Base-by-base conservation (phyloP, 2,888 invertebrate species). In the Pandemis corylana region DNA sequence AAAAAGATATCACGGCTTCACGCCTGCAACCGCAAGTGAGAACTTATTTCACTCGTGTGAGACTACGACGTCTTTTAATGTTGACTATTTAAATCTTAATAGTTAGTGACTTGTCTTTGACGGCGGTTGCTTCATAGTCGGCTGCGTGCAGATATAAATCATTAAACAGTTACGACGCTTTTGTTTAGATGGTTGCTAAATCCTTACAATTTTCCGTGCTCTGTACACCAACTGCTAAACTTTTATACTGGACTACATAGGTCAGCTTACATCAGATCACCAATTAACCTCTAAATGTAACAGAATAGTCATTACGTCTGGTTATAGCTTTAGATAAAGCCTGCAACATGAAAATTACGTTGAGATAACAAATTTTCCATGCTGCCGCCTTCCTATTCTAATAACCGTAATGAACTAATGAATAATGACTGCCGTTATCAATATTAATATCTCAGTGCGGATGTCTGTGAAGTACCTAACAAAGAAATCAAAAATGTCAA, bases 401-500 rank as follows among this genome's bases (percentile, higher is more conserved):
- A 36, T 68, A 46, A 46, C 53, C 41, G 53, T 61, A 71, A 53
- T 36, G 13, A 46, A 36, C 56, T 73, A 53, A 68, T 64, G 41
- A 75, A 64, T 69, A 69, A 66, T 66, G 42, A 46, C 42, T 15
- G 64, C n/a, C 53, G 46, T 70, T 67, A 76, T 73, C 76, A 42
- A 46, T 73, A 63, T 36, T 76, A 62, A 67, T 67, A 66, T 73
- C 73, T 73, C 13, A 69, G 42, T 51, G 71, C 75, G 75, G 75
- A 72, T 68, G 64, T 72, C 64, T 75, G 71, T 15, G 10, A 51
- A 59, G 42, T 56, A 71, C 68, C 61, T 56, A 71, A 73, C 61
- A 63, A 64, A 72, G 71, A 63, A 75, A 65, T 51, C 36, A 53
- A 20, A 78, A 77, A 78, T 78, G 74, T 70, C 77, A 77, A 72